Evolutionary conservation across 2,888 invertebrate genomes (phyloP).

Genomic region (Sphinx pinastri): DNA sequence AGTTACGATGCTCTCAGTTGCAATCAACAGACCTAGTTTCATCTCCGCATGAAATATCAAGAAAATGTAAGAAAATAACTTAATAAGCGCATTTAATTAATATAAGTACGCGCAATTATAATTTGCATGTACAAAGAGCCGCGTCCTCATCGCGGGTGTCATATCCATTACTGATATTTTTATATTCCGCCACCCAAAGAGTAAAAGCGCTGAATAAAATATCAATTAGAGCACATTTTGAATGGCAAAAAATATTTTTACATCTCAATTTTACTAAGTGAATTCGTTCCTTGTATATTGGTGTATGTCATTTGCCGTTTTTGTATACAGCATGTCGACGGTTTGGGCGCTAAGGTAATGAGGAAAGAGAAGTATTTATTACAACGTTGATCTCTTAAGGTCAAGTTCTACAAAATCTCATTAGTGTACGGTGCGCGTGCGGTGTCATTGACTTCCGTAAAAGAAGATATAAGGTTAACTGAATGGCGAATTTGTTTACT

Average conservation of each 20-base stretch:
- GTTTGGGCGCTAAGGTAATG: slow-evolving; percentile 81
- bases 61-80: slow-evolving; percentile 9
- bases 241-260: slow-evolving; percentile 69
- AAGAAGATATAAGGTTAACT: background rate
- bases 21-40: background rate
- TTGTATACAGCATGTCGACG: slow-evolving; percentile 64
- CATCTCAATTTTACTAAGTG: slow-evolving; percentile 80
- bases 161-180: slow-evolving; percentile 70
- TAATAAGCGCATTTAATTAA: slow-evolving; percentile 15
- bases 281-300: slow-evolving; percentile 67
- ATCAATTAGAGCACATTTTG: slow-evolving; percentile 79
- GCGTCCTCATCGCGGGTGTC: slow-evolving; percentile 62
- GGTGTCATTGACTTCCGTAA: slow-evolving; percentile 31
- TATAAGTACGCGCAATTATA: slow-evolving; percentile 40
- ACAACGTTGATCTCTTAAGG: slow-evolving; percentile 58
- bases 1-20: background rate
- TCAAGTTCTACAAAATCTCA: slow-evolving; percentile 35
- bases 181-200: slow-evolving; percentile 76
- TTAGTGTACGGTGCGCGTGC: slow-evolving; percentile 32
- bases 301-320: slow-evolving; percentile 79
- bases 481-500: no score
- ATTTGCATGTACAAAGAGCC: slow-evolving; percentile 60
- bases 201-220: slow-evolving; percentile 77
- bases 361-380: slow-evolving; percentile 76
- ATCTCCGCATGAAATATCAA: background rate